Base-by-base conservation (phyloP, 2,797 vertebrate genomes). In the Phylloscopus collybita region DNA sequence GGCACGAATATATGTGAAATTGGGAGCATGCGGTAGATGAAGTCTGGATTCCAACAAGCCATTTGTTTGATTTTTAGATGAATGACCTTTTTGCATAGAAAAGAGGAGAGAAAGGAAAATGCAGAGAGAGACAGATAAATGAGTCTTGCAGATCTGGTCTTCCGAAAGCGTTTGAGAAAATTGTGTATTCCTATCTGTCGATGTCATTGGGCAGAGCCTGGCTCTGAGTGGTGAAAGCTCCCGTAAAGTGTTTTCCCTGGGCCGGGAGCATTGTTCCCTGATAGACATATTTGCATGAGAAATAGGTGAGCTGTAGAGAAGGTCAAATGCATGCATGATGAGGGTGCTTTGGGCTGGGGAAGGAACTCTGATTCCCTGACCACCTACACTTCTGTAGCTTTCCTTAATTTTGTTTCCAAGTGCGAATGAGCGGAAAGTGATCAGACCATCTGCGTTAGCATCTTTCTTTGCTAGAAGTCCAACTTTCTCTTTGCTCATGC, bases 401-500 rank as follows among this genome's bases (percentile, higher is more conserved):
- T 76, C 73, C 32, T 85, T 61, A 44, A 51, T 85, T 92, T 85
- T 71, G 25, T 71, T 88, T 65, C 1, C 2, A 87, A 61, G 34
- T 0, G 0, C 23, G 29, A 30, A 47, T 14, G 7, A 78, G 50
- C 6, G 2, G 61, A 69, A 38, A 23, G 25, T 0, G 0, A 34
- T 8, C 32, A 51, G 36, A 49, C 8, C 9, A 80, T 44, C 10
- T 15, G 16, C 0, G 0, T 47, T 78, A 23, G 4, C n/a, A 50
- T 23, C 36, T 34, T 50, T 38, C 66, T 4, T 0, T 13, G 32
- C 21, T 72, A 50, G 44, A 90, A 70, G 13, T 30, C 36, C 38
- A 51, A 34, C n/a, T 56, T 66, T 16, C 56, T 59, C 44, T 34
- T 75, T 53, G 29, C 80, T 87, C 2, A 0, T 8, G 19, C 4